Evolutionary conservation across 2,888 invertebrate genomes (phyloP), one percentile per base, ranked within the genome.

Genomic region (Heliconius aoede): DNA sequence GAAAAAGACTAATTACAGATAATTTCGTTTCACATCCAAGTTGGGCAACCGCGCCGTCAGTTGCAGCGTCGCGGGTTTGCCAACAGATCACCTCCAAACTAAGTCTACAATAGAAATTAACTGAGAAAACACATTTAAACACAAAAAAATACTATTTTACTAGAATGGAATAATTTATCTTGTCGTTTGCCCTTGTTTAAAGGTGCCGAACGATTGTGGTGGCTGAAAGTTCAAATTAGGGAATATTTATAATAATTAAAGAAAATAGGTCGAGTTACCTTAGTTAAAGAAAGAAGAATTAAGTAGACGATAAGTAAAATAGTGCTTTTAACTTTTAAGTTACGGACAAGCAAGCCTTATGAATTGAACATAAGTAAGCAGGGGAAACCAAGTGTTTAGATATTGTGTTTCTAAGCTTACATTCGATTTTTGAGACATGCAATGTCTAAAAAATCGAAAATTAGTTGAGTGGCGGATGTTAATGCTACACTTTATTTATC

Each of bases 1-100:
- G 83, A 82, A 83, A 84, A 86, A 86, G 36, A 86, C 81, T 84
- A 86, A 89, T 88, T 88, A 86, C 84, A 84, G 83, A 85, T 85
- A 85, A 87, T 86, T 86, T 85, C 81, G 84, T 86, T 88, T 80
- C 78, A 81, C 83, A 81, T 86, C 87, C 80, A 82, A 84, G 82
- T 87, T 87, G 74, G 69, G 82, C 75, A 83, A 81, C 65, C 32
- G 30, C 72, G 26, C 55, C 55, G 24, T 18, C 60, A 65, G 58
- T 69, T 58, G 71, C 72, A 30, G 67, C 30, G 73, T 28, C 67
- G 51, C 64, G 24, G 58, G 74, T 76, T 76, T 74, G 76, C 60
- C 55, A 76, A 78, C 40, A 73, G 58, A 78, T 71, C 28, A 69
- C 18, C 65, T 62, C 30, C 40, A 51, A 64, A 68, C 68, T 64